Evolutionary conservation across 1,140 invertebrate species (phyloP), one percentile per base, ranked within the genome.

Genomic region (Stegodyphus dumicola): DNA sequence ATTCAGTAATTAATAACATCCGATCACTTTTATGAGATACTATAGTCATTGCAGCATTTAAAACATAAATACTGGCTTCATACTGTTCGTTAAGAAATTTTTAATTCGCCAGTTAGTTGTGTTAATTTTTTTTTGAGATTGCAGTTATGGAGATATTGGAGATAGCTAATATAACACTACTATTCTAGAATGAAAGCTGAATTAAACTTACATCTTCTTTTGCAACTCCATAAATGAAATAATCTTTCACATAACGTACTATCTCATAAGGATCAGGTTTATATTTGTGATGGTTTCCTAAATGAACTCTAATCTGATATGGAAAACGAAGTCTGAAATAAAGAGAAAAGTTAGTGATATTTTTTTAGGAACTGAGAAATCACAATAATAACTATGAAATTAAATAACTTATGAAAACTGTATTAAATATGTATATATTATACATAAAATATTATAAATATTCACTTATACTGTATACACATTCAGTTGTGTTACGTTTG

Each of bases 261-360:
- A 54, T 11, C 77, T 85, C 83, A 71, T 54, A 65, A n/a, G 66
- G 66, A 54, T 85, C 83, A 15, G 13, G 13, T 49, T 65, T 49
- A 49, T 60, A 85, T 60, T 66, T 77, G 17, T 85, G 71, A 53
- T 85, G 83, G 6, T 85, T 85, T 9, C 83, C 83, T 13, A 85
- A 49, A 71, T 85, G 83, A 48, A 83, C 17, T 52, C 80, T 48
- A 11, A 77, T 33, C 9, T 15, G 7, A 18, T 17, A 64, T 6
- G 74, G 74, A 7, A n/a, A 7, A 18, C 74, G 53, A 64, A 48
- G 7, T 5, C 74, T 64, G 15, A 15, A 77, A n/a, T 17, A 60
- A 64, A 48, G 17, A 69, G 17, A 2, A 13, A 60, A 70, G 18
- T 33, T 70, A 11, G 17, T 70, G 5, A 70, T 33, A 33, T 33